Evolutionary conservation across 2,888 invertebrate species (phyloP).

Genomic region (Synergus gifuensis): DNA sequence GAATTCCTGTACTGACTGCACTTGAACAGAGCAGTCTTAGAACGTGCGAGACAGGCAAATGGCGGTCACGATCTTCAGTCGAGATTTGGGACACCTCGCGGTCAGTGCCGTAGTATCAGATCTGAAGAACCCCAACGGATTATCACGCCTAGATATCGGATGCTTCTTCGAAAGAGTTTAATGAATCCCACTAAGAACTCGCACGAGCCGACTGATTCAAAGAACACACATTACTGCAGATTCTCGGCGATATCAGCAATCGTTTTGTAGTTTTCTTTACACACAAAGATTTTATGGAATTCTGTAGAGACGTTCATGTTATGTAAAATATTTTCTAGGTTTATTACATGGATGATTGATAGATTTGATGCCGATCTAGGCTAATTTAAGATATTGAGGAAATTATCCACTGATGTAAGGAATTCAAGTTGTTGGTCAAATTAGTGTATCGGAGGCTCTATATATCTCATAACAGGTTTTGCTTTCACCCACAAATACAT

Average conservation of each 20-base stretch:
- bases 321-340: no score
- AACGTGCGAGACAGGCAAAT: conserved; percentile 58
- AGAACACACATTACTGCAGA: conserved; percentile 12
- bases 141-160: conserved; percentile 47
- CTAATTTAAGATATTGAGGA: no score
- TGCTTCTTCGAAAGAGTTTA: conserved; percentile 56
- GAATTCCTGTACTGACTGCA: conserved; percentile 51
- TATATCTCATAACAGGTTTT: conserved; percentile 38
- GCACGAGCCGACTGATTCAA: conserved; percentile 40
- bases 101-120: conserved; percentile 55
- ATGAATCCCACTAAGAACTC: conserved; percentile 49
- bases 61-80: conserved; percentile 57
- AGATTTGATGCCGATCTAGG: no score
- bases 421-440: neutral
- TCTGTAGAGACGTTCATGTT: no score
- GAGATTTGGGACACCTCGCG: conserved; percentile 57
- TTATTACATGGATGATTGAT: no score
- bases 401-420: neutral
- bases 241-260: conserved; percentile 11
- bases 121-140: conserved; percentile 49
- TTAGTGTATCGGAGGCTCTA: neutral
- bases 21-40: conserved; percentile 54
- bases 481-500: conserved; percentile 22
- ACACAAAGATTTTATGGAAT: neutral
- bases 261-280: neutral